phyloP scores from a whole-genome alignment of 2,797 vertebrate species.

The Nannoperca australis region DNA sequence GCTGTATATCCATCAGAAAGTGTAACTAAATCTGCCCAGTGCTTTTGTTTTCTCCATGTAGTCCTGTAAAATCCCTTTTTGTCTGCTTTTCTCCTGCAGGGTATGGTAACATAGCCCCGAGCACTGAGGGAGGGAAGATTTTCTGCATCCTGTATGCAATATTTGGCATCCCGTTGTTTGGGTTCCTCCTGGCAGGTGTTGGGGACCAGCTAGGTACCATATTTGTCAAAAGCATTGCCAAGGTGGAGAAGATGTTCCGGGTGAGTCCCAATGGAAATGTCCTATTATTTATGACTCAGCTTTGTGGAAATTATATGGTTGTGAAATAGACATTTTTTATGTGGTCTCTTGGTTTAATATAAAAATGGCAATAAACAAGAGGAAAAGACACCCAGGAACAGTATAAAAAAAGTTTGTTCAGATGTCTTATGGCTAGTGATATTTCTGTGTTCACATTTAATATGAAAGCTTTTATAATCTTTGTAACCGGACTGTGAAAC shows the following conservation, averaged over 20 bases:
- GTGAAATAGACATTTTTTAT: not conserved
- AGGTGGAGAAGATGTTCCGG: conserved; percentile 96
- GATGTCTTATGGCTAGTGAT: not conserved
- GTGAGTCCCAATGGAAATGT: conserved; percentile 81
- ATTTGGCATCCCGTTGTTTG: conserved; percentile 97
- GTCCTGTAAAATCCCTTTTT: not conserved
- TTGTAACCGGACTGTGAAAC: not conserved
- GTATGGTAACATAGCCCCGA: conserved; percentile 87
- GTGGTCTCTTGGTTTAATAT: not conserved
- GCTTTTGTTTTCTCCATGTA: not conserved
- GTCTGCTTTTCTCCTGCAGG: conserved; percentile 52
- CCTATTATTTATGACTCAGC: not conserved
- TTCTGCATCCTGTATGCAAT: conserved; percentile 98
- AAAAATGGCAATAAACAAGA: not conserved
- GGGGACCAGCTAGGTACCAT: conserved; percentile 99
- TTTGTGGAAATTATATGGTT: not conserved
- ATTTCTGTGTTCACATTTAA: too few species aligned
- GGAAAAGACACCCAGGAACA: not conserved
- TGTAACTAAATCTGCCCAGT: not conserved
- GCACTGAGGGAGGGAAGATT: conserved; percentile 95
- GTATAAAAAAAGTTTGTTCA: not conserved
- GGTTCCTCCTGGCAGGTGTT: conserved; percentile 95
- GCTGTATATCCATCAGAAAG: not conserved
- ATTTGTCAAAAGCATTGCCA: conserved; percentile 96
- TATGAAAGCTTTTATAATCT: too few species aligned